phyloP scores from a whole-genome alignment of 2,888 invertebrate genomes.

The Monochamus alternatus region DNA sequence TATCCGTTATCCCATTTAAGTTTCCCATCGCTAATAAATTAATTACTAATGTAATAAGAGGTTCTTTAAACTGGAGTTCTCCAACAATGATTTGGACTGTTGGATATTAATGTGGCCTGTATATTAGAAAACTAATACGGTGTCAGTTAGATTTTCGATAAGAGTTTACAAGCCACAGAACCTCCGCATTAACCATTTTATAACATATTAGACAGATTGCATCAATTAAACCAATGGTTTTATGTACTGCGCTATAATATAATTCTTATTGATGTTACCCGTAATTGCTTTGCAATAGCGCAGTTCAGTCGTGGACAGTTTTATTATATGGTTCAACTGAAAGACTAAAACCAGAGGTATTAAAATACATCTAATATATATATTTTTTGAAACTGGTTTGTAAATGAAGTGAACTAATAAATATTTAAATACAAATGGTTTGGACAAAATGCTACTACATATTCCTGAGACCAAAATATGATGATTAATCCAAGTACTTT shows the following conservation, averaged over 20 bases:
- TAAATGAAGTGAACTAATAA: too few relatives aligned
- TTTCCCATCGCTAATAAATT: slow-evolving; percentile 42
- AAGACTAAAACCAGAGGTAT: not conserved
- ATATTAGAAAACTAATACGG: slow-evolving; percentile 18
- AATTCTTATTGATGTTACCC: slow-evolving; percentile 15
- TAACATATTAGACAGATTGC: slow-evolving; percentile 26
- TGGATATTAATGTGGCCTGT: slow-evolving; percentile 27
- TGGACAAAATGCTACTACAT: too few relatives aligned
- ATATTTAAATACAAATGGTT: too few relatives aligned
- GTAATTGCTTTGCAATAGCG: slow-evolving; percentile 2
- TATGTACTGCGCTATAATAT: slow-evolving; percentile 15
- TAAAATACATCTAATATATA: not conserved
- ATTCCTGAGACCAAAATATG: too few relatives aligned
- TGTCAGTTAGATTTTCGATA: slow-evolving; percentile 32
- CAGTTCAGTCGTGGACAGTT: not conserved
- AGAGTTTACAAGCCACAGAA: slow-evolving; percentile 16
- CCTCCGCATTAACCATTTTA: slow-evolving; percentile 28
- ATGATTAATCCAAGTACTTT: too few relatives aligned
- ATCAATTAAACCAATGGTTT: slow-evolving; percentile 32
- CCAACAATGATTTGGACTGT: slow-evolving; percentile 22
- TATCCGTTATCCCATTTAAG: slow-evolving; percentile 42
- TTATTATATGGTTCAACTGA: not conserved
- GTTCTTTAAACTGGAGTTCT: slow-evolving; percentile 8
- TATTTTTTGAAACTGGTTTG: not conserved
- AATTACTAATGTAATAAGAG: slow-evolving; percentile 39